These are phyloP conservation scores for Mizuhopecten yessoensis DNA, from an alignment of 1,140 invertebrate species.

Conservation along the genomic window DNA sequence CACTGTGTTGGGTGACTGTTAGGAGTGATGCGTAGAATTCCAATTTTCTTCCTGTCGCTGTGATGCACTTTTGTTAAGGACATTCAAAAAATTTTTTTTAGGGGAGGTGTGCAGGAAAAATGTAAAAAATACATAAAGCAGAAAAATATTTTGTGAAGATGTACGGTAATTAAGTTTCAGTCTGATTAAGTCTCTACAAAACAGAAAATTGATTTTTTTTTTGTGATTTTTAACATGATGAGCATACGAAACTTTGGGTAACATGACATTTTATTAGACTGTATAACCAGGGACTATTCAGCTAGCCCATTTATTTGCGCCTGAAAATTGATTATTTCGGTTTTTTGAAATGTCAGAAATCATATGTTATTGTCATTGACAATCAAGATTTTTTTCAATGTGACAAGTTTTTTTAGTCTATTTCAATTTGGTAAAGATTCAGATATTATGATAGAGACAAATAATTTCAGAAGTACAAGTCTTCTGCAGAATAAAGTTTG, in stretches of 20 bases:
- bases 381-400: background rate
- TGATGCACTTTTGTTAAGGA: background rate
- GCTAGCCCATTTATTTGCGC: background rate
- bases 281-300: background rate
- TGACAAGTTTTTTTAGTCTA: background rate
- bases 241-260: background rate
- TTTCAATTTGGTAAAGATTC: background rate
- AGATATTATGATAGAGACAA: background rate
- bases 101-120: background rate
- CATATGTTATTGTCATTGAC: background rate
- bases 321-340: background rate
- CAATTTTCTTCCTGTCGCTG: background rate
- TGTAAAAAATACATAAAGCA: background rate
- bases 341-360: background rate
- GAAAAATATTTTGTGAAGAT: background rate
- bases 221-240: background rate
- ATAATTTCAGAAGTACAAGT: too few species aligned
- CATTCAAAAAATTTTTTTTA: background rate
- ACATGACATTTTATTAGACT: background rate
- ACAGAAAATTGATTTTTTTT: slow-evolving; percentile 13
- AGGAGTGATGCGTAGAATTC: background rate
- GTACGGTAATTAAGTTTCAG: background rate
- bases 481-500: too few species aligned
- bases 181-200: background rate
- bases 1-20: background rate